phyloP scores from a whole-genome alignment of 2,797 vertebrate genomes.

The Psittacula derbiana region DNA sequence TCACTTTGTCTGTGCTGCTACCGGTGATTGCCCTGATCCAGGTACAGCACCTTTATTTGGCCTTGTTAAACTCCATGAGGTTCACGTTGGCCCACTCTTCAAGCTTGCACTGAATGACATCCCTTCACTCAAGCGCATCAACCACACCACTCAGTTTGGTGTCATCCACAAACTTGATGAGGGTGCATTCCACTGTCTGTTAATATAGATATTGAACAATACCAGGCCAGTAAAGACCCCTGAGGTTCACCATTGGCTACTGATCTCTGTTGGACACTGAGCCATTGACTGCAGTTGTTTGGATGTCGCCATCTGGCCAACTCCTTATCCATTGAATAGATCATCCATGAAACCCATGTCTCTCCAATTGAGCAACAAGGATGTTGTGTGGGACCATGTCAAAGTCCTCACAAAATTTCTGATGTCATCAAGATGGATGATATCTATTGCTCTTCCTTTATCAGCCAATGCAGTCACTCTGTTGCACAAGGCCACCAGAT shows the following conservation, averaged over 20 bases:
- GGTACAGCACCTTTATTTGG: neutral
- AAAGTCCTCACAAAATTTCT: neutral
- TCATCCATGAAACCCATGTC: neutral
- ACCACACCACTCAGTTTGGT: neutral
- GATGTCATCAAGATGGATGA: neutral
- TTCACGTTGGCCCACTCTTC: neutral
- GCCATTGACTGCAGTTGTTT: neutral
- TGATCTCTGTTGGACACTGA: neutral
- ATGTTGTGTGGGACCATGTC: neutral
- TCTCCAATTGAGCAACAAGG: neutral
- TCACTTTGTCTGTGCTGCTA: neutral
- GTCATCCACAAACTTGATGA: neutral
- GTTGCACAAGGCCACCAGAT: neutral
- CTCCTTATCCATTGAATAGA: neutral
- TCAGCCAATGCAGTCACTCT: neutral
- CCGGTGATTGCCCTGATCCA: neutral
- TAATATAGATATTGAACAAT: neutral
- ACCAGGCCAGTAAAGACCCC: neutral
- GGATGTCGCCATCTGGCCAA: neutral
- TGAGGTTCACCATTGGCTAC: neutral
- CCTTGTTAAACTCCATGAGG: neutral
- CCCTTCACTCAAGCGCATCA: neutral
- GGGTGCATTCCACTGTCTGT: neutral
- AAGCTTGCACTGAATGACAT: neutral
- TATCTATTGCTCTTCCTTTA: neutral